Conservation (phyloP, 2,888 invertebrate genomes). For the Chrysomela aeneicollis region DNA sequence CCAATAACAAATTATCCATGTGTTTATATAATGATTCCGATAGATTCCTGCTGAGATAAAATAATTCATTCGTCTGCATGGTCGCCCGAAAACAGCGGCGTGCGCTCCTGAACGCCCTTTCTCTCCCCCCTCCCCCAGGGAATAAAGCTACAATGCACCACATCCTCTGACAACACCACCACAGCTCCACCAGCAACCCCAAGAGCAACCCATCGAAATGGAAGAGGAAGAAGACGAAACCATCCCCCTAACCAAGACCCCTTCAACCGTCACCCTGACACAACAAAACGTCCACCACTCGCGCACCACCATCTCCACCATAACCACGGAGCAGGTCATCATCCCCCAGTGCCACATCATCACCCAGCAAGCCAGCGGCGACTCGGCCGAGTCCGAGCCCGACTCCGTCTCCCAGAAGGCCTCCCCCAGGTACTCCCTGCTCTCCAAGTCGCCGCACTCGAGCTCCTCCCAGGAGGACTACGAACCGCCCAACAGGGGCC, state of each 20-base stretch:
- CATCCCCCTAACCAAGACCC: conserved; percentile 54
- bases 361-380: conserved; percentile 65
- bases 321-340: conserved; percentile 43
- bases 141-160: conserved; percentile 9
- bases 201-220: conserved; percentile 46
- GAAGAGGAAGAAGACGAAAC: conserved; percentile 59
- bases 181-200: conserved; percentile 1
- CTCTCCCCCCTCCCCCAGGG: not conserved
- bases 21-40: not conserved
- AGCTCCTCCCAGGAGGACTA: conserved; percentile 77
- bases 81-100: not conserved
- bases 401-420: conserved; percentile 59
- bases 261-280: conserved; percentile 57
- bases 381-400: conserved; percentile 65
- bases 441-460: conserved; percentile 63
- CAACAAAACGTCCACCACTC: conserved; percentile 53
- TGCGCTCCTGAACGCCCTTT: not conserved
- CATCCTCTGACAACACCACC: conserved; percentile 32
- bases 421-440: conserved; percentile 55
- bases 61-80: not conserved
- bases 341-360: conserved; percentile 61
- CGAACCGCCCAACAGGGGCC: conserved; percentile 65
- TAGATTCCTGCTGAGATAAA: not conserved
- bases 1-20: no score
- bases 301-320: conserved; percentile 45